Conservation (phyloP, 2,888 invertebrate species). For the Laspeyria flexula region DNA sequence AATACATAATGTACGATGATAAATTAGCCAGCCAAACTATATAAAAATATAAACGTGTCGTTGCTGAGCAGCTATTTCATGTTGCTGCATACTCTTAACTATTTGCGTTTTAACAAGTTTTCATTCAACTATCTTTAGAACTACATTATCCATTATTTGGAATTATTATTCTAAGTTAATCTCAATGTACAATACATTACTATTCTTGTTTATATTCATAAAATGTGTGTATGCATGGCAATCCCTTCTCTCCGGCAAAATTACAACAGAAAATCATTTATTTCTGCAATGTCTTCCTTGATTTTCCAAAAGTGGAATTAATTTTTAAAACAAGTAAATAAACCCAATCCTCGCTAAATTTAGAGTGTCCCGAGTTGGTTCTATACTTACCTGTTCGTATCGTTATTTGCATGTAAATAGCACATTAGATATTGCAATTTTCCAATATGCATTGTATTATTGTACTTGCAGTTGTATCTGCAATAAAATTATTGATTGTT, state of each 20-base stretch:
- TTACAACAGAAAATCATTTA: no score
- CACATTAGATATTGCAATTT: not conserved
- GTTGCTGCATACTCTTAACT: not conserved
- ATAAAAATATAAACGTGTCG: not conserved
- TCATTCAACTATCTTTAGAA: no score
- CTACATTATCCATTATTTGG: not conserved
- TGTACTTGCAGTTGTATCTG: no score
- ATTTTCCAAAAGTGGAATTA: not conserved
- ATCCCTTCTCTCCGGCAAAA: no score
- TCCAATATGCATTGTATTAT: not conserved
- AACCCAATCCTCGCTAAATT: slow-evolving; percentile 1
- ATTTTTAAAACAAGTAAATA: not conserved
- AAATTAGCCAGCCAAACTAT: slow-evolving; percentile 2
- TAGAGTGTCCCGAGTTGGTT: not conserved
- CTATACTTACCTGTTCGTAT: not conserved
- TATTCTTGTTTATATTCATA: no score
- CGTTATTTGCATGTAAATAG: not conserved
- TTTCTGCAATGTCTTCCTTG: no score
- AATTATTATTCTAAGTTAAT: no score
- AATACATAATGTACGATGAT: not conserved
- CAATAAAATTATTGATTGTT: not conserved
- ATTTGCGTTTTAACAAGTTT: not conserved
- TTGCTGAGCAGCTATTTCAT: not conserved
- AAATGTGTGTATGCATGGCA: no score
- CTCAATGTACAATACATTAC: no score